A percentile compares a stretch with the other conserved stretches of the same genome.
These are phyloP conservation scores for Metaphire vulgaris DNA, from an alignment of 1,140 invertebrate genomes.

Conservation along the genomic window DNA sequence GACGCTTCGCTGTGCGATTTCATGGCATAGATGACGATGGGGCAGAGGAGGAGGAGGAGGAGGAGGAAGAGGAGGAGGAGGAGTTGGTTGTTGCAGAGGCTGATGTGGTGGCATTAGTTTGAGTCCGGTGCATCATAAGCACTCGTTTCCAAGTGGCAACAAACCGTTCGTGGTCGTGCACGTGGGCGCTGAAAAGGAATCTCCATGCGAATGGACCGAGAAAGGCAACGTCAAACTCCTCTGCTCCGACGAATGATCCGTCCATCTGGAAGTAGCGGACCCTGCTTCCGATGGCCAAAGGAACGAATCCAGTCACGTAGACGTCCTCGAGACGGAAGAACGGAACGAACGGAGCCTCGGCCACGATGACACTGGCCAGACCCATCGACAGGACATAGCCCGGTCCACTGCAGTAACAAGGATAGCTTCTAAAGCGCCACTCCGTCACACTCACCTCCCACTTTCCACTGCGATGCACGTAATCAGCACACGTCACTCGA, in stretches of 20 bases:
- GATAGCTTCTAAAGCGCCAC: conserved; percentile 31
- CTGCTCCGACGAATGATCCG: background rate
- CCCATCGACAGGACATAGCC: conserved; percentile 33
- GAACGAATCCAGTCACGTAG: conserved; percentile 54
- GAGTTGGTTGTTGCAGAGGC: too few species aligned
- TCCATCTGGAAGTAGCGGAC: background rate
- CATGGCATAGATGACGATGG: too few species aligned
- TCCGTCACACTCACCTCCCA: conserved; percentile 33
- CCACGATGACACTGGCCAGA: conserved; percentile 36
- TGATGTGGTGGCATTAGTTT: too few species aligned
- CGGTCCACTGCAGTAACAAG: conserved; percentile 36
- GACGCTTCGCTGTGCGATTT: too few species aligned
- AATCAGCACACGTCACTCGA: background rate
- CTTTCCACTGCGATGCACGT: conserved; percentile 36
- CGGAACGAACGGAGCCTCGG: conserved; percentile 41
- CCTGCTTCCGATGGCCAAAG: conserved; percentile 17
- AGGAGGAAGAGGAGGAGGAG: too few species aligned
- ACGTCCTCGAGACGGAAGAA: conserved; percentile 57
- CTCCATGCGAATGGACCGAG: too few species aligned
- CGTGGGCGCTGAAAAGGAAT: too few species aligned
- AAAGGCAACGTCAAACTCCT: too few species aligned
- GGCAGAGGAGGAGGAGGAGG: too few species aligned
- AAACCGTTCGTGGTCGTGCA: too few species aligned
- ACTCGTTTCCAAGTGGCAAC: too few species aligned
- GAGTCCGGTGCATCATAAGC: too few species aligned